phyloP scores from a whole-genome alignment of 2,797 vertebrate species.

The Knipowitschia caucasica region DNA sequence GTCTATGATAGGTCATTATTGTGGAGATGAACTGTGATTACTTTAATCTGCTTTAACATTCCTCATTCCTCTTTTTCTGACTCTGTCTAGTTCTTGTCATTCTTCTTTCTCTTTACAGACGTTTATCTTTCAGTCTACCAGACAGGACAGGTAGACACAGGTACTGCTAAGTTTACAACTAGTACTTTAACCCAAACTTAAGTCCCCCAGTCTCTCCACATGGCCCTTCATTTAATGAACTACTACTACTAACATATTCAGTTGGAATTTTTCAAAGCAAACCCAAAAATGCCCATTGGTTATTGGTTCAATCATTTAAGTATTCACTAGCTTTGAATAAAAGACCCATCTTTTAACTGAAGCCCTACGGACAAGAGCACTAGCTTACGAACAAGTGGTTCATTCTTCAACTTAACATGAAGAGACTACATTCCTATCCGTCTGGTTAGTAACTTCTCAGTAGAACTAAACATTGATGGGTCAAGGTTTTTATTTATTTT shows the following conservation, averaged over 20 bases:
- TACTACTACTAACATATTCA: conserved; percentile 81
- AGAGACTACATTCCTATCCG: conserved; percentile 35
- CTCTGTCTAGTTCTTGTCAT: conserved; percentile 98
- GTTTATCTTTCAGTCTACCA: conserved; percentile 99
- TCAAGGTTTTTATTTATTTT: conserved; percentile 51
- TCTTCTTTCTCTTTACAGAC: conserved; percentile 98
- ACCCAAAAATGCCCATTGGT: conserved; percentile 74
- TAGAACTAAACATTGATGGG: not conserved
- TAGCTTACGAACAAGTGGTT: conserved; percentile 37
- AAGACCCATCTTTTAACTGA: conserved; percentile 24
- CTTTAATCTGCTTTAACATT: conserved; percentile 82
- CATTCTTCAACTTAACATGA: conserved; percentile 49
- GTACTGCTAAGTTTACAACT: conserved; percentile 89
- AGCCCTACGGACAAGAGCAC: conserved; percentile 40
- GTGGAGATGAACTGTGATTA: conserved; percentile 79
- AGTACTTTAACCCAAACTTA: conserved; percentile 65
- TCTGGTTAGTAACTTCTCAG: not conserved
- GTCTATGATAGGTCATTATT: conserved; percentile 76
- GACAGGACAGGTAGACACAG: conserved; percentile 99
- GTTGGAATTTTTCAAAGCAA: conserved; percentile 81
- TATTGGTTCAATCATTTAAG: not conserved
- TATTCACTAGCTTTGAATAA: conserved; percentile 22
- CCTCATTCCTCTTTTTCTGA: conserved; percentile 91
- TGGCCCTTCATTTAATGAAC: conserved; percentile 82
- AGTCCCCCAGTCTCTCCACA: conserved; percentile 51